A percentile compares a stretch with the other conserved stretches of the same genome.
These are phyloP conservation scores for Ethmia dodecea DNA, from an alignment of 2,888 invertebrate genomes.

Conservation along the genomic window DNA sequence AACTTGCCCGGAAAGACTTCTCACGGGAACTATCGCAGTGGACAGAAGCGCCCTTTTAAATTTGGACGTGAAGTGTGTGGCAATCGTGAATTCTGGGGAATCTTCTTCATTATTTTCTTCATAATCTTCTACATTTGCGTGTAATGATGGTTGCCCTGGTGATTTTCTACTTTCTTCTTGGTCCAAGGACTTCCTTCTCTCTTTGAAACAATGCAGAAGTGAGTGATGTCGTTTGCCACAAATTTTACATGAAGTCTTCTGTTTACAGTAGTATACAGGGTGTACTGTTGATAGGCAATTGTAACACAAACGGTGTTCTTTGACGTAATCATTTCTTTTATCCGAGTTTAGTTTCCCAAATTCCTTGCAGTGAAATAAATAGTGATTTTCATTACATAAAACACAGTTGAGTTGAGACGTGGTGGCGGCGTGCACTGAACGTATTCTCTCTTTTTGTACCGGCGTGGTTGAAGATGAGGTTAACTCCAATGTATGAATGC, in stretches of 20 bases:
- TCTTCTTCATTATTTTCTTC: not conserved
- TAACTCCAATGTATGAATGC: not conserved
- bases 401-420: not conserved
- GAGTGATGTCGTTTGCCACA: slow-evolving; percentile 7
- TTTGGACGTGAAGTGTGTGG: not conserved
- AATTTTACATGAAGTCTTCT: slow-evolving; percentile 2
- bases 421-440: not conserved
- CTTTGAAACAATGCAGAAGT: slow-evolving; percentile 2
- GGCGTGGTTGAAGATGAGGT: not conserved
- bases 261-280: slow-evolving; percentile 8
- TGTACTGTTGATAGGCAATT: slow-evolving; percentile 15
- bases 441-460: not conserved
- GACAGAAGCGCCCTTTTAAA: not conserved
- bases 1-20: slow-evolving; percentile 1
- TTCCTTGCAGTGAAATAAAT: not conserved
- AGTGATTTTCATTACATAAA: not conserved
- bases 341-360: not conserved
- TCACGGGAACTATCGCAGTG: not conserved
- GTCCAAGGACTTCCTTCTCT: not conserved
- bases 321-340: slow-evolving; percentile 8
- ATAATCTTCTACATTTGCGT: not conserved
- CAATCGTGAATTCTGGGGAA: not conserved
- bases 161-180: too few relatives aligned
- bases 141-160: not conserved
- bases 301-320: slow-evolving; percentile 8